Evolutionary conservation across 1,140 invertebrate species (phyloP).

Genomic region (Acyrthosiphon pisum): DNA sequence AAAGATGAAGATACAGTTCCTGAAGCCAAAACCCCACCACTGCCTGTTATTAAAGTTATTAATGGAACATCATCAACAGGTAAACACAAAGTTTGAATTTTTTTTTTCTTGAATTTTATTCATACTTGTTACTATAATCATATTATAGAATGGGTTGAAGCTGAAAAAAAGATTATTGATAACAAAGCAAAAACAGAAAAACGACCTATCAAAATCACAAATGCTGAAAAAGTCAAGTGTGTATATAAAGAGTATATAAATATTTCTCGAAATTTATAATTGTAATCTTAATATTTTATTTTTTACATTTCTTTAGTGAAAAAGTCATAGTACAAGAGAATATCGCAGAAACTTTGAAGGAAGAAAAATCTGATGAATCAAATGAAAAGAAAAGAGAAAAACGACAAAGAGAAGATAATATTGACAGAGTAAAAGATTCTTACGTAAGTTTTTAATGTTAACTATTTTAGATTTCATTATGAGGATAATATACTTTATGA

Average conservation of each 20-base stretch:
- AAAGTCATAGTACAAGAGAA: slow-evolving; percentile 5
- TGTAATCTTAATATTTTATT: background rate
- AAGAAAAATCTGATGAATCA: background rate
- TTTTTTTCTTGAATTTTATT: background rate
- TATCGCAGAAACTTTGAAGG: background rate
- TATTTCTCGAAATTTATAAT: background rate
- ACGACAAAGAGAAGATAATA: slow-evolving; percentile 50
- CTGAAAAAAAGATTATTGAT: slow-evolving; percentile 39
- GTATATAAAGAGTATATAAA: background rate
- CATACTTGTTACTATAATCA: background rate
- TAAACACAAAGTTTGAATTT: background rate
- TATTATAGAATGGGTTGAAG: slow-evolving; percentile 49
- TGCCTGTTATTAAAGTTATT: background rate
- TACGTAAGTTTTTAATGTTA: background rate
- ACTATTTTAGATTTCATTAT: background rate
- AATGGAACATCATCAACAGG: slow-evolving; percentile 52
- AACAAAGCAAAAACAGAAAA: slow-evolving; percentile 38
- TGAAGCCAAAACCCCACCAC: slow-evolving; percentile 46
- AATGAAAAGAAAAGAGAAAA: slow-evolving; percentile 49
- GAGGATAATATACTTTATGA: background rate
- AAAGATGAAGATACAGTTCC: slow-evolving; percentile 43
- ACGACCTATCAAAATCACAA: background rate
- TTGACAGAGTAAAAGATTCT: slow-evolving; percentile 44
- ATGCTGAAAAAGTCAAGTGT: slow-evolving; percentile 11
- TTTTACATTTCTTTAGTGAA: background rate